Evolutionary conservation across 2,113 vertebrate genomes (phyloP), one percentile per base, ranked within the genome.

Genomic region (Scolopax mira): DNA sequence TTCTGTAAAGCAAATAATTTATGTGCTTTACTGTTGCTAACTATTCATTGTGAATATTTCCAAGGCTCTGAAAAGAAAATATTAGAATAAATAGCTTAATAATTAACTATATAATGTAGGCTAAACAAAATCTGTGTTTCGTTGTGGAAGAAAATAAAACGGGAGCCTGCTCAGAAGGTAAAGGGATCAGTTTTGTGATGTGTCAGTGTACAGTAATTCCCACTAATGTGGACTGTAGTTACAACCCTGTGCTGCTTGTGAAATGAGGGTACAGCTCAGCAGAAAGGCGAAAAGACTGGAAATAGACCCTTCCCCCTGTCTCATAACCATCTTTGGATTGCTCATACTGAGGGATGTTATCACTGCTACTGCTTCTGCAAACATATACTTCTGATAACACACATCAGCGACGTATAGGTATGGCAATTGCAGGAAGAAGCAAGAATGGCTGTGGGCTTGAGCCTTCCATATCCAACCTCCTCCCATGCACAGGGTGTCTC

Each of bases 121-220:
- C 19, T 60, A 49, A 31, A 41, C 8, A 62, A 61, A 80, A 64
- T 19, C 28, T 81, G 39, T 49, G 8, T 64, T 85, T 80, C 6
- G 15, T 51, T 27, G 24, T 30, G 37, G 42, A 73, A 88, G 33
- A 73, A 71, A 81, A 58, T 35, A 72, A 84, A 54, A 3, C 11
- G 46, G 21, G 48, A 52, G 6, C 58, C 73, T 67, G 31, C 11
- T 73, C 39, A 58, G 37, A 58, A 60, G 30, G 78, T 79, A 83
- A 89, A 94, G 64, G 79, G 24, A 19, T 72, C n/a, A 23, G 49
- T 88, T 86, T 89, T 93, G n/a, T 93, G 65, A 62, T 88, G 28
- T 49, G 33, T 73, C 39, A 58, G 24, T 64, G 74, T 30, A 81
- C 67, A 73, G 57, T 65, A 88, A 85, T 39, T 86, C 62, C 61